Base-by-base conservation (phyloP, 2,113 vertebrate genomes). In the Sciurus niger region DNA sequence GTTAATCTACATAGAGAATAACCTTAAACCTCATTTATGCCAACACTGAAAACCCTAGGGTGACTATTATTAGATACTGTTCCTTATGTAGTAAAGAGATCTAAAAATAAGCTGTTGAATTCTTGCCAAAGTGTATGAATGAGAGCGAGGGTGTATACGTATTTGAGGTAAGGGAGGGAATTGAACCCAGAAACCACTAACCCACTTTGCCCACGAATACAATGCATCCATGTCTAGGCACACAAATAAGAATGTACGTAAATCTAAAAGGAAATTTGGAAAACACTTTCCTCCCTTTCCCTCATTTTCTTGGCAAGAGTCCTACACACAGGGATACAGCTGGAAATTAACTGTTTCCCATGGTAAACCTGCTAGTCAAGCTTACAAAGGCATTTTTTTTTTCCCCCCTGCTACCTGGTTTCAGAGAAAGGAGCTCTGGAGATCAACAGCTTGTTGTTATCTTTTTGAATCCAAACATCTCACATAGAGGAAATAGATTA, bases 311-410 rank as follows among this genome's bases (percentile, higher is more conserved):
- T 89, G 95, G 94, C 84, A 95, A 89, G 76, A 72, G 63, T 43
- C 86, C 77, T 18, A 1, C 40, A 24, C 94, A 84, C 34, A 68
- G 60, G 77, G 74, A 6, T 82, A 53, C 48, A 89, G 25, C 55
- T 96, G 79, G 74, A 72, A 90, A 28, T 43, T 43, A 96, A 95
- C 51, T 78, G 34, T 85, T 32, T 51, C 55, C 48, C 79, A 37
- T 34, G 43, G 24, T 53, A 65, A 9, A 37, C 87, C 46, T 58
- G 78, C 84, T 94, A 87, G 93, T 4, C 11, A 65, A 93, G 82
- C 93, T 94, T 83, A 96, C 30, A 65, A 83, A 1, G 87, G 87
- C 37, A 95, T 78, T 82, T 97, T 84, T 94, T 93, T 55, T 16
- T 55, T 55, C 8, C 8, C 70, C 48, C 48, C 70, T 17, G 86